Evolutionary conservation across 2,888 invertebrate species (phyloP), one percentile per base, ranked within the genome.

Genomic region (Myathropa florea): DNA sequence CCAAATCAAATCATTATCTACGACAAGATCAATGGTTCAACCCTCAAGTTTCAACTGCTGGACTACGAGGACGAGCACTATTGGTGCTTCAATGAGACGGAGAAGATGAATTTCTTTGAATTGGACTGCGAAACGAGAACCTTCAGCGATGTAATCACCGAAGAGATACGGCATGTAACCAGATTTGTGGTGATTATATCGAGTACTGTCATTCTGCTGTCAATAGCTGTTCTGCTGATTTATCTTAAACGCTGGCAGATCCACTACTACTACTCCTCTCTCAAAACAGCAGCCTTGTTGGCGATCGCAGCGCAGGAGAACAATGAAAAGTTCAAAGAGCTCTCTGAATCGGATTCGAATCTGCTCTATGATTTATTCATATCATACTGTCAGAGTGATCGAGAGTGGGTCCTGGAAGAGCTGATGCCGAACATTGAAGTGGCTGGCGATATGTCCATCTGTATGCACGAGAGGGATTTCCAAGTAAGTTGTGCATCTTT

Each of bases 391-490:
- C 94, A 95, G 64, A 94, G 94, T 55, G 95, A 96, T 89, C 91
- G 95, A 0, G 91, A 93, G 0, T 96, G 96, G 95, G 94, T 96
- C 2, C 90, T 95, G 64, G 94, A 95, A 24, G 93, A 95, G 10
- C 92, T 96, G 0, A 90, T 96, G 14, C 95, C 95, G 0, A 94
- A 95, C 65, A 92, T 96, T 9, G 96, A 96, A 90, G 92, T 91
- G 0, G 93, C 94, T 4, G 93, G 93, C 71, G 94, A 93, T 88
- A 92, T 95, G 88, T 94, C 94, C 63, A 94, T 95, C 0, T 96
- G 96, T 89, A 92, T 96, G 4, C 96, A 96, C 88, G 95, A 96
- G 90, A 93, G 96, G 60, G 96, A 96, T 89, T 96, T 96, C 90
- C 94, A 95, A 92, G 95, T 95, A 84, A 89, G 88, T 53, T n/a